Evolutionary conservation across 2,797 vertebrate genomes (phyloP), one percentile per base, ranked within the genome.

Genomic region (Gambelia wislizenii): DNA sequence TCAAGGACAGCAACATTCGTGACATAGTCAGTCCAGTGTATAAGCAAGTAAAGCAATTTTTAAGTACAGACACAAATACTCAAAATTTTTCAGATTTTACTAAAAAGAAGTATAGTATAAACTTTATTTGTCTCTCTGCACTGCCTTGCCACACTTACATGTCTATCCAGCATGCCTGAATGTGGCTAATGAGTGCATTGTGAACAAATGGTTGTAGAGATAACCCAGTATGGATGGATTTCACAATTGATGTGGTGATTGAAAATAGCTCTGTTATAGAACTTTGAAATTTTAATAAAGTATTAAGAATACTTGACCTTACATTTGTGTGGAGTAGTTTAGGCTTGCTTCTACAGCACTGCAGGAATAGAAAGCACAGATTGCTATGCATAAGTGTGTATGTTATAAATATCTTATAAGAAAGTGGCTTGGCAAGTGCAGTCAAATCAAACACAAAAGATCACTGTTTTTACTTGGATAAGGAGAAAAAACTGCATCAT

Each of bases 191-290:
- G 67, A 56, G 49, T 42, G 13, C n/a, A 20, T n/a, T 52, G 49
- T 49, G 47, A 39, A 4, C 25, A 52, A 87, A 16, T 54, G 36
- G 56, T 36, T 16, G 79, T 69, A 54, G 47, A 36, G 22, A 39
- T 7, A 88, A 89, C 89, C 67, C 36, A n/a, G 85, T 83, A 88
- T 90, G 1, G 67, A 64, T 92, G 67, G 49, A 89, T 30, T 42
- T 20, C 67, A 22, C 75, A 12, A 69, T 83, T 90, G 91, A 87
- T 93, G 92, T 75, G 7, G 1, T 83, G 78, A 7, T 8, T 90
- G 93, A 0, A 2, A 87, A 90, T 89, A 78, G 90, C 1, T 0
- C 89, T 47, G 14, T 49, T 36, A 8, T 83, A 49, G 12, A 82
- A 39, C 39, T 6, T 42, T 82, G 14, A 64, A 61, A 42, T 13